Base-by-base conservation (phyloP, 2,797 vertebrate species). In the Clarias fuscus region DNA sequence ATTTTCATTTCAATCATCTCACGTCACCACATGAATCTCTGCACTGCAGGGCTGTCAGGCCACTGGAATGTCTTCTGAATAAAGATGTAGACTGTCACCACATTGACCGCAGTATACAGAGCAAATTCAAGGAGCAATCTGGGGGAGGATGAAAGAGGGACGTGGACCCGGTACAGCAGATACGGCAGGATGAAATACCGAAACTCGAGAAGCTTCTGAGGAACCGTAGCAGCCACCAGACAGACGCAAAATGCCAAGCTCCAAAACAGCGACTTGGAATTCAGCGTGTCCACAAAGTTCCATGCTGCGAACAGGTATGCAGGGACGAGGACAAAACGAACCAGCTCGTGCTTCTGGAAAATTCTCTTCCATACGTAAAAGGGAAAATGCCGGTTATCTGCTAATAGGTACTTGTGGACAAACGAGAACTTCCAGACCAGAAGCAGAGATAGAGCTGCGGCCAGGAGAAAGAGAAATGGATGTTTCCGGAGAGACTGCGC, bases 141-240 rank as follows among this genome's bases (percentile, higher is more conserved):
- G 58, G 93, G 91, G 0, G 96, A 80, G 22, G 98, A 93, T 0
- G 96, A 94, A 61, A 98, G 91, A 0, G 97, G 96, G 92, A 97
- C 93, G 92, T 99, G 97, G 56, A 99, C 91, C 30, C 97, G 97
- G 90, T 97, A 99, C 89, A 99, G 95, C 91, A 99, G 90, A 89
- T 98, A 99, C 0, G 98, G 98, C 73, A 98, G 88, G 89, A 99
- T 97, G 90, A 99, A 99, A 91, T 99, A 99, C 88, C 98, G 95
- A 86, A 99, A 99, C 93, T 99, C 98, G 76, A 99, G 90, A 30
- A 99, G 93, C 91, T 97, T 97, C 90, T 99, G 98, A 84, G 98
- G 98, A 82, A 99, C 94, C 0, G 94, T 97, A 82, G 95, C 93
- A 1, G 93, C 92, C 87, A 94, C 56, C 33, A 99, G 91, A 91